These are phyloP conservation scores for Anolis apletophallus DNA, from an alignment of 2,797 vertebrate genomes.

Conservation along the genomic window DNA sequence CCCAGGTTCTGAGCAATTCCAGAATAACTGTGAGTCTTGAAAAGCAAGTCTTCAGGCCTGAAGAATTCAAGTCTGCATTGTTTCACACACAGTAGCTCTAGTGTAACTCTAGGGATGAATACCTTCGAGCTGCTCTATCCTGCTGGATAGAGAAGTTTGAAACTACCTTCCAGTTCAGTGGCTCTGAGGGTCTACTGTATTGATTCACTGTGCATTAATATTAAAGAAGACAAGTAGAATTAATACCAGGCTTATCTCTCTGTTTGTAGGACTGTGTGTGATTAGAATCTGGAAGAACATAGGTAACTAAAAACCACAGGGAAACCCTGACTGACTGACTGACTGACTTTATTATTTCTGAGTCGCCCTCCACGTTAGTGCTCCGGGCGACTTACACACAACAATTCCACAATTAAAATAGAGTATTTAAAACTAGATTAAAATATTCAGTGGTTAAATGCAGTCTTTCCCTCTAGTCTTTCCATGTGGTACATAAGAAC, in stretches of 20 bases:
- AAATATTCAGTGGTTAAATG: no score
- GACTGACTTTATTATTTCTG: no score
- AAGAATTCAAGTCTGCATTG: background rate
- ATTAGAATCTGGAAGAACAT: conserved; percentile 2
- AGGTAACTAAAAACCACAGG: conserved; percentile 3
- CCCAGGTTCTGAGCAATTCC: background rate
- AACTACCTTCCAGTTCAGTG: conserved; percentile 4
- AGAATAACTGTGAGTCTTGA: background rate
- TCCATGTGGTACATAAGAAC: conserved; percentile 40
- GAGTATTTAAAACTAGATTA: no score
- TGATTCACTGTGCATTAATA: conserved; percentile 45
- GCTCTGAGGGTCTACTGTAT: conserved; percentile 26
- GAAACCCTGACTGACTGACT: no score
- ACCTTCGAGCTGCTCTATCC: background rate
- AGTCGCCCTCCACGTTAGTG: no score
- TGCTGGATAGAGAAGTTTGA: background rate
- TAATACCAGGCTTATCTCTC: conserved; percentile 2
- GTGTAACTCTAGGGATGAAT: background rate
- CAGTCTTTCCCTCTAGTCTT: conserved; percentile 42
- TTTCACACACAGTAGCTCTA: background rate
- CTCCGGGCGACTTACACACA: no score
- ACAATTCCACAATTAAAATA: no score
- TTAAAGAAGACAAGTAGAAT: conserved; percentile 22
- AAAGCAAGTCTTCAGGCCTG: background rate
- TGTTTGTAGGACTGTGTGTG: background rate